Conservation (phyloP, 1,140 invertebrate genomes). For the Dendrolimus kikuchii region DNA sequence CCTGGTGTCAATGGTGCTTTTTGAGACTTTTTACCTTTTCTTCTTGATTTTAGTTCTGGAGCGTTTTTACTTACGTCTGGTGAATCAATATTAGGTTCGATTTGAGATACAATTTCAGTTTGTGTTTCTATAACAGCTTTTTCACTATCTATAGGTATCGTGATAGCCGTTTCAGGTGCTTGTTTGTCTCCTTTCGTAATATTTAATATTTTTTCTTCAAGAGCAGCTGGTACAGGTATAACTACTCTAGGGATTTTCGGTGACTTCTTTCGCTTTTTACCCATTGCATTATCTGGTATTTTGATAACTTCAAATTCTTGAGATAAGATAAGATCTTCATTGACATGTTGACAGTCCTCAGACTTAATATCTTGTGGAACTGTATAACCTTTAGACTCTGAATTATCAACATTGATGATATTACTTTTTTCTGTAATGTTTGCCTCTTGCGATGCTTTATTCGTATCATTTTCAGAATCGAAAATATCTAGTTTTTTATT, state of each 20-base stretch:
- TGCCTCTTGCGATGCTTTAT: no score
- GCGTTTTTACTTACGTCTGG: conserved; percentile 6
- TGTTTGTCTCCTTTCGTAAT: background rate
- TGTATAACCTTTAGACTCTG: no score
- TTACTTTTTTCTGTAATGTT: no score
- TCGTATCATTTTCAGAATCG: no score
- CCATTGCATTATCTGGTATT: conserved; percentile 9
- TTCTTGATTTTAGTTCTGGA: conserved; percentile 8
- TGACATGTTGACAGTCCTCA: no score
- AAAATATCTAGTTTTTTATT: conserved; percentile 4
- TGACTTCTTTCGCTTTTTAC: conserved; percentile 22
- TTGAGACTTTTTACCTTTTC: conserved; percentile 10
- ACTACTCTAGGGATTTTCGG: conserved; percentile 10
- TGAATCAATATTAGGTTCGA: background rate
- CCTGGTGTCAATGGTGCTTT: background rate
- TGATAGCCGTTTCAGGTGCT: background rate
- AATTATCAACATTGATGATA: no score
- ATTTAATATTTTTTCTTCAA: background rate
- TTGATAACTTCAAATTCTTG: conserved; percentile 7
- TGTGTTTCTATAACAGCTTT: background rate
- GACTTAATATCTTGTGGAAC: no score
- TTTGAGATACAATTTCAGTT: conserved; percentile 5
- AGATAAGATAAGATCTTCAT: background rate
- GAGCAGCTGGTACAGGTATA: background rate
- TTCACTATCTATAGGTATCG: conserved; percentile 3